Conservation (phyloP, 2,113 vertebrate genomes). For the Spheniscus mendiculus region DNA sequence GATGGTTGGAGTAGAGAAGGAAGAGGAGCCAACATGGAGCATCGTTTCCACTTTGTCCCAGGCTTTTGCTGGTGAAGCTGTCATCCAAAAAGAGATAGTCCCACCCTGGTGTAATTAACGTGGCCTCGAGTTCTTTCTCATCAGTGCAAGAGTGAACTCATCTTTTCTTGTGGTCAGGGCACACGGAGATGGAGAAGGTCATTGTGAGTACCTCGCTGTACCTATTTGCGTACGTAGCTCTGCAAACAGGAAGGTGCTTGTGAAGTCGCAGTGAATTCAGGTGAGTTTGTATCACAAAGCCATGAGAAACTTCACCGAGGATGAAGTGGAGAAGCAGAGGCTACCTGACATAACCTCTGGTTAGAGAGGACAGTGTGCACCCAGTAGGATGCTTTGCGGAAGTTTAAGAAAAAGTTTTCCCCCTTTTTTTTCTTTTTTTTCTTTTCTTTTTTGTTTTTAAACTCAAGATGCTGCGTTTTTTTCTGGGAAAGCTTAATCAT, state of each 20-base stretch:
- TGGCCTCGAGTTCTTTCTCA: background rate
- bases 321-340: background rate
- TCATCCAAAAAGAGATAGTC: background rate
- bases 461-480: background rate
- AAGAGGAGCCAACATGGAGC: background rate
- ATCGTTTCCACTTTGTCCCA: background rate
- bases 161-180: background rate
- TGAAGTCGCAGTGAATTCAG: background rate
- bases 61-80: background rate
- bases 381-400: background rate
- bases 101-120: background rate
- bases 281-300: background rate
- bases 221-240: rapidly evolving
- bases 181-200: rapidly evolving
- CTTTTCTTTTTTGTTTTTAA: background rate
- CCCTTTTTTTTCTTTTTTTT: rapidly evolving
- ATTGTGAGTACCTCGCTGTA: rapidly evolving
- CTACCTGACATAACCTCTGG: background rate
- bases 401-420: background rate
- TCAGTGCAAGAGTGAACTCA: background rate
- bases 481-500: background rate
- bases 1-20: background rate
- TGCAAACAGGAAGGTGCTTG: background rate
- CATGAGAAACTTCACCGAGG: background rate
- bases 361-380: background rate